phyloP scores from a whole-genome alignment of 2,113 vertebrate species.

The Ia io region DNA sequence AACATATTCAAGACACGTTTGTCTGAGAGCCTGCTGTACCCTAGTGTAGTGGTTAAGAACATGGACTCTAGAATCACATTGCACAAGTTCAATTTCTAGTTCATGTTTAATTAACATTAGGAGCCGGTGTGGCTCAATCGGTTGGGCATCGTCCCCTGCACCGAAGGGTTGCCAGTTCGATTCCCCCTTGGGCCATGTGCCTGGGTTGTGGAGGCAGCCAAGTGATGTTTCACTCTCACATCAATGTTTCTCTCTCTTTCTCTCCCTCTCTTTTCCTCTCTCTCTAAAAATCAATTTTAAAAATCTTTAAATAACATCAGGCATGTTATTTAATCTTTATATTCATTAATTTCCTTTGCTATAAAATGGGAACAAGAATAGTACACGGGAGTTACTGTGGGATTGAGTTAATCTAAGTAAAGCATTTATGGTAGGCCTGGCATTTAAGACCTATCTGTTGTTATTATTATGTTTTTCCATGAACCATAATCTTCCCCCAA shows the following conservation, averaged over 20 bases:
- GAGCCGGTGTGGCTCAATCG: background rate
- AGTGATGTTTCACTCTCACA: background rate
- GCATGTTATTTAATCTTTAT: background rate
- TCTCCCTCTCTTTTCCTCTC: background rate
- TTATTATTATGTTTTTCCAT: background rate
- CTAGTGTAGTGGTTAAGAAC: background rate
- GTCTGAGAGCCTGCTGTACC: background rate
- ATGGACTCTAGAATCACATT: background rate
- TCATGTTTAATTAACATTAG: background rate
- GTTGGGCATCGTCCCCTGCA: background rate
- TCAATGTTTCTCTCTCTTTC: background rate
- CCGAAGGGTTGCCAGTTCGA: background rate
- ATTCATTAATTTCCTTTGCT: background rate
- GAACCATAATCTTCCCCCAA: background rate
- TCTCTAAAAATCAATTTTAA: background rate
- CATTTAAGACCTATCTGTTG: background rate
- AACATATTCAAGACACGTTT: background rate
- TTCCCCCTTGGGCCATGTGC: background rate
- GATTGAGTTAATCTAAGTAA: background rate
- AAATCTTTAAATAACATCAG: background rate
- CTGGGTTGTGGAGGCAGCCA: background rate
- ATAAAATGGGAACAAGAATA: background rate
- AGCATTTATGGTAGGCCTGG: background rate
- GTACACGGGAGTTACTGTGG: background rate
- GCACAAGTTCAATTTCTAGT: background rate